These are phyloP conservation scores for Gymnorhina tibicen DNA, from an alignment of 2,113 vertebrate species.

Conservation along the genomic window DNA sequence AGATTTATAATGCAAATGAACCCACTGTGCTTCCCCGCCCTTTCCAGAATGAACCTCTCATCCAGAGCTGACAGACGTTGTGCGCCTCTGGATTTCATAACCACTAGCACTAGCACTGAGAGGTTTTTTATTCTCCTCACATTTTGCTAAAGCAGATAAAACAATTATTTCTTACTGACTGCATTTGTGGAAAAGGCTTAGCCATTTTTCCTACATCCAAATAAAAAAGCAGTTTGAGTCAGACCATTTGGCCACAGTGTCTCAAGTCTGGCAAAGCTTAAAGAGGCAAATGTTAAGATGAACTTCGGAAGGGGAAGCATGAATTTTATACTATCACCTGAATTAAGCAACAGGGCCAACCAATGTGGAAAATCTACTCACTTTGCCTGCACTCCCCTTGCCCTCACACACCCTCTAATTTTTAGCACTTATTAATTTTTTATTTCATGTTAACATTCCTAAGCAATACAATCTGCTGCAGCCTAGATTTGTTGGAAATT, in stretches of 20 bases:
- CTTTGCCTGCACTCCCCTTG: not conserved
- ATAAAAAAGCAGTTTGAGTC: not conserved
- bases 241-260: not conserved
- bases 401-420: not conserved
- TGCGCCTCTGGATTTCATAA: not conserved
- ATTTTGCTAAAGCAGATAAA: not conserved
- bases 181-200: not conserved
- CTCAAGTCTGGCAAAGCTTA: not conserved
- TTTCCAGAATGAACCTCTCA: not conserved
- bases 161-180: not conserved
- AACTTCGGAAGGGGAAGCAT: not conserved
- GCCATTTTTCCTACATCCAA: not conserved
- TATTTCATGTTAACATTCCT: not conserved
- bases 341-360: not conserved
- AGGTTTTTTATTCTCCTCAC: accelerated
- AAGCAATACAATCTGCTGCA: not conserved
- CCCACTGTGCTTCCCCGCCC: not conserved
- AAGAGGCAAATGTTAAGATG: not conserved
- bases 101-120: not conserved
- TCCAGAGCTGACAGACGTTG: not conserved
- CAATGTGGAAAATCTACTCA: not conserved
- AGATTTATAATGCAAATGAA: not conserved
- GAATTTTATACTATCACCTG: not conserved
- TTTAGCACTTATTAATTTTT: not conserved
- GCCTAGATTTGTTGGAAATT: not conserved